Conservation (phyloP, 2,888 invertebrate species). For the Pelosia muscerda region DNA sequence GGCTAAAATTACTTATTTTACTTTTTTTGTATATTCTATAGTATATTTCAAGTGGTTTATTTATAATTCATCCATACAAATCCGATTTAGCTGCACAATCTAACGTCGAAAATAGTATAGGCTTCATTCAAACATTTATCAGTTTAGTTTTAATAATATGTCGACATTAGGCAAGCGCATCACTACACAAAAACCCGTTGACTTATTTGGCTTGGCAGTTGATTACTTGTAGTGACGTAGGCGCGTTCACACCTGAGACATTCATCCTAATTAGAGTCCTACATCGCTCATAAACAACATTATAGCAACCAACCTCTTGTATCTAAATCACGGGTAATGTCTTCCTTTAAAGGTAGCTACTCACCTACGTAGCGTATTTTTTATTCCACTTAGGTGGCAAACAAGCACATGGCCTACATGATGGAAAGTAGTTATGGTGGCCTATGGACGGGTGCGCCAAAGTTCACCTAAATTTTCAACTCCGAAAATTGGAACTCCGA, state of each 20-base stretch:
- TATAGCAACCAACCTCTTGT: slow-evolving; percentile 27
- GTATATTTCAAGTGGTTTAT: too few species aligned
- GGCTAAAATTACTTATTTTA: too few species aligned
- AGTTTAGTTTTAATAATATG: too few species aligned
- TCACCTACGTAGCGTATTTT: background rate
- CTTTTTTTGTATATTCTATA: too few species aligned
- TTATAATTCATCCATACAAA: too few species aligned
- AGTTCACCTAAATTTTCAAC: too few species aligned
- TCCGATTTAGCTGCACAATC: background rate
- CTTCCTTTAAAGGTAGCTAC: background rate
- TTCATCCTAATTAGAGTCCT: slow-evolving; percentile 70
- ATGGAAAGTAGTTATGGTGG: too few species aligned
- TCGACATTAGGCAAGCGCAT: slow-evolving; percentile 19
- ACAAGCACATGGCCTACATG: too few species aligned
- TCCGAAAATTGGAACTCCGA: too few species aligned
- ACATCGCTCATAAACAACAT: slow-evolving; percentile 41
- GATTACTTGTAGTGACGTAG: slow-evolving; percentile 68
- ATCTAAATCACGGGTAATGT: slow-evolving; percentile 34
- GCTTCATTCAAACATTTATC: background rate
- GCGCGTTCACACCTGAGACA: slow-evolving; percentile 67
- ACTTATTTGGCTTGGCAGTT: slow-evolving; percentile 68
- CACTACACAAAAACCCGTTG: slow-evolving; percentile 50
- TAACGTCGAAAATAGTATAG: background rate
- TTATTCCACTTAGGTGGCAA: too few species aligned
- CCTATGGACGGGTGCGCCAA: too few species aligned